These are phyloP conservation scores for Trachelus stipa DNA, from an alignment of 2,888 invertebrate species.

Conservation along the genomic window DNA sequence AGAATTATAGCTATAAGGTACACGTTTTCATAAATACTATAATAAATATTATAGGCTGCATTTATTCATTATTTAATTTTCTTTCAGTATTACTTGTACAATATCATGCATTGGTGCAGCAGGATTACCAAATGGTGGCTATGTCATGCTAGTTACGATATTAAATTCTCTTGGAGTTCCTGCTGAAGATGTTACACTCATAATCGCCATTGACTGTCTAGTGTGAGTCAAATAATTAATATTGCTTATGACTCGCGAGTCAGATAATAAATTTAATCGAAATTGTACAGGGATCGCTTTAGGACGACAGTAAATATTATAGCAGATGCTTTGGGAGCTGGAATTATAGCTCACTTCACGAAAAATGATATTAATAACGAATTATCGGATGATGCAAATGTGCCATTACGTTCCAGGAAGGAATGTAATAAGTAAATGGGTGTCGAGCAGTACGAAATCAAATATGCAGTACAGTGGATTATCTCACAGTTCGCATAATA, in stretches of 20 bases:
- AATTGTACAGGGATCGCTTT: conserved; percentile 56
- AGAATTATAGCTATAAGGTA: conserved; percentile 93
- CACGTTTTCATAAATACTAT: conserved; percentile 32
- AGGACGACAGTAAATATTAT: conserved; percentile 59
- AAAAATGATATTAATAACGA: not conserved
- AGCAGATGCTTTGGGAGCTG: conserved; percentile 57
- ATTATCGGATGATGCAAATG: not conserved
- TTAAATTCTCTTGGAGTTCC: conserved; percentile 91
- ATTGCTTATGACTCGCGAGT: not conserved
- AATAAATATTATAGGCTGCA: not conserved
- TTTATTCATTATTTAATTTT: conserved; percentile 4
- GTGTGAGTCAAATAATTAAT: conserved; percentile 74
- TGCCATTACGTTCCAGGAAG: not conserved
- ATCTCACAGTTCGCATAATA: too few species aligned
- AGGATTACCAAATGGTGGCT: conserved; percentile 94
- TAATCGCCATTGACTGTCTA: conserved; percentile 93
- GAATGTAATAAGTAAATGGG: not conserved
- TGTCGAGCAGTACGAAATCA: not conserved
- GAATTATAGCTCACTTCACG: conserved; percentile 48
- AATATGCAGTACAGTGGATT: not conserved
- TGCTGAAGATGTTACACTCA: conserved; percentile 89
- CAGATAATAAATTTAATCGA: conserved; percentile 7
- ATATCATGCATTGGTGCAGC: conserved; percentile 98
- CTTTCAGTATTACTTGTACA: conserved; percentile 89
- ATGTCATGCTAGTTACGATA: conserved; percentile 97